Base-by-base conservation (phyloP, 37 sponge, comb jelly and placozoan species). In the Axinella damicornis region DNA sequence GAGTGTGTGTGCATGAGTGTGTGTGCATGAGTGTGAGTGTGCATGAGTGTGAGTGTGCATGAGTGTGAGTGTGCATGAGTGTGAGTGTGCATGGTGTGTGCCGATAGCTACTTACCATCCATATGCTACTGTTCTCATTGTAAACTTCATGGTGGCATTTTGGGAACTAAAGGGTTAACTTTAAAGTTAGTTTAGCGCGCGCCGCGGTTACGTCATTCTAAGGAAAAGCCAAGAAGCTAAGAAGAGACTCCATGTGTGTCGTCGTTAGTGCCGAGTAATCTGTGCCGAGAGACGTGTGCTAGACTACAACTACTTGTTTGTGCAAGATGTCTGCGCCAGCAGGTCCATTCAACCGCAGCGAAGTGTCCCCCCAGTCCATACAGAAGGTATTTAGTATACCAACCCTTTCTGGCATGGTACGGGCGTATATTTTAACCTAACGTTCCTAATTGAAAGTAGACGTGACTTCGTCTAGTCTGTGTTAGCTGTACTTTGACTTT, bases 91-190 rank as follows among this genome's bases (percentile, higher is more conserved):
- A n/a, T n/a, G n/a, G n/a, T n/a, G n/a, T n/a, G n/a, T n/a, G n/a
- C n/a, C n/a, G n/a, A 6, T 31, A 16, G 25, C 22, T 46, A 61
- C 87, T 86, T 54, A 86, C 87, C 87, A 86, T 4, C 87, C 87
- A 30, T 79, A 52, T 17, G 80, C 87, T 24, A 86, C 87, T 24
- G 80, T 15, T 59, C 62, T 86, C 87, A 86, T 86, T 2, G 87
- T 32, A 36, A 86, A 55, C 30, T 35, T 58, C 38, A 77, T 13
- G 1, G 46, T 46, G n/a, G n/a, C n/a, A n/a, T n/a, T n/a, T n/a
- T n/a, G n/a, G 66, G 37, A 34, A 15, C 32, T 69, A 53, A 66
- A 68, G 67, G 69, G 81, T 66, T 66, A 67, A 80, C n/a, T n/a
- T n/a, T n/a, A n/a, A n/a, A n/a, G n/a, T n/a, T n/a, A n/a, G n/a